Base-by-base conservation (phyloP, 2,888 invertebrate genomes). In the Allacma fusca region DNA sequence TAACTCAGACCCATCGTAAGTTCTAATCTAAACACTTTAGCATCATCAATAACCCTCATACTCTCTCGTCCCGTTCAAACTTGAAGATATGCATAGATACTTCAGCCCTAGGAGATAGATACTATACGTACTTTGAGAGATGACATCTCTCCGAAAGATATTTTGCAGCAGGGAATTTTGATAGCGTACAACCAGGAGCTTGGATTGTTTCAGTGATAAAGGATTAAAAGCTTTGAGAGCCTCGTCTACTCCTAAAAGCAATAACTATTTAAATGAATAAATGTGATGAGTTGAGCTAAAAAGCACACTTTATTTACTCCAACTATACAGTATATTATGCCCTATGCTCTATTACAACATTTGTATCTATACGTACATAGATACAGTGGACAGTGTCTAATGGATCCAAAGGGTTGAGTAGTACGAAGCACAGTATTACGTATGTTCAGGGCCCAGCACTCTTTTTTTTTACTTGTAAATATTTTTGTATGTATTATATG, bases 231-330 rank as follows among this genome's bases (percentile, higher is more conserved):
- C 69, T 23, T 69, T 69, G 12, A 69, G 12, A 43, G 44, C 29
- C n/a, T 43, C 24, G 2, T 16, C 50, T 16, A 13, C 13, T n/a
- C n/a, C n/a, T 40, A 69, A 69, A 69, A 23, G 43, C 69, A 69
- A 69, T 69, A 67, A 69, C 69, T 69, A 69, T 34, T 69, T 44
- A 43, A 69, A 67, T 67, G 43, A 29, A 43, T 44, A 69, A 69
- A 69, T 69, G 40, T 21, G 29, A 69, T 69, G 69, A 69, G 43
- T 13, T n/a, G 43, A 43, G 44, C 69, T n/a, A 44, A 69, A 43
- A n/a, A n/a, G n/a, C n/a, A 34, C 34, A 19, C 50, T 50, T 50
- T n/a, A 19, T 13, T 59, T 13, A 59, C 59, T 19, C n/a, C n/a
- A 23, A 64, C 4, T 9, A 23, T 13, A 13, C 12, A 23, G 24